Evolutionary conservation across 2,797 vertebrate species (phyloP), one percentile per base, ranked within the genome.

Genomic region (Acanthurus leucopareius): DNA sequence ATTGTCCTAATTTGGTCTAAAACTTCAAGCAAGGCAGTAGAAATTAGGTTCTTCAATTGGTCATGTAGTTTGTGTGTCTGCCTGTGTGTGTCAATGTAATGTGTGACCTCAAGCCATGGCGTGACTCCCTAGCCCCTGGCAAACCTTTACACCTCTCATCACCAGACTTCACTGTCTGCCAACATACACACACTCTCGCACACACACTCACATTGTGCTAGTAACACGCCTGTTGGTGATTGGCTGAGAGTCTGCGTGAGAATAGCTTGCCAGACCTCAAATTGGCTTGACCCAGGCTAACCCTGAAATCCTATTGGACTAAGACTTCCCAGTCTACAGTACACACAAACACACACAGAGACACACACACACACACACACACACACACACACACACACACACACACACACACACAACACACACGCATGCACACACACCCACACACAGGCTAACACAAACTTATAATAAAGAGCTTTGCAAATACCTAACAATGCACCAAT

Each of bases 261-360:
- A 90, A 95, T 95, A 93, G 93, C 86, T 93, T 94, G 90, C 93
- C 92, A 97, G 95, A 89, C 94, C 92, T 92, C 93, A 95, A 97
- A 96, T 94, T 95, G 96, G 95, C 95, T 96, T 95, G 95, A 97
- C 94, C 93, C 91, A 92, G 91, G 94, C 90, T 95, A 96, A 96
- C 92, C 94, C 95, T 87, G 88, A 93, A 97, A 97, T 96, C 95
- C 94, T 96, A 95, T 96, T 94, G 92, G 92, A 93, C 94, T 95
- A 95, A 95, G 94, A 95, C 91, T 92, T 93, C 82, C 90, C 90
- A 73, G 92, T 89, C 87, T 93, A 86, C 84, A 90, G 89, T 69
- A 5, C 42, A 10, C 10, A 40, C 17, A 25, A 58, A 69, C 51
- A 67, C 22, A 71, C 10, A 40, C n/a, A 25, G 61, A 69, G 48